Conservation (phyloP, 2,113 vertebrate genomes). For the Pipra filicauda region DNA sequence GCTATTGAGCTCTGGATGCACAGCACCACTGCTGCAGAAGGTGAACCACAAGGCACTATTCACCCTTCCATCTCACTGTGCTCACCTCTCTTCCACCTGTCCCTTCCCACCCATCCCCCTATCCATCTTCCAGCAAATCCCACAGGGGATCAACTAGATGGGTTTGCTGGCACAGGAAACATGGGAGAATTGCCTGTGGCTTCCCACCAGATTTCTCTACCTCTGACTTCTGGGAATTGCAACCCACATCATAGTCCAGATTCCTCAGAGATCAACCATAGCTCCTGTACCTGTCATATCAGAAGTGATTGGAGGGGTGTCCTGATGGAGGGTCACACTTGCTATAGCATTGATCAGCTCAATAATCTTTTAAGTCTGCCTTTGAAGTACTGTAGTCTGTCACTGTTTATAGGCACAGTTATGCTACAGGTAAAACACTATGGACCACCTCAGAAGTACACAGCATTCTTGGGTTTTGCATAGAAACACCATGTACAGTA, state of each 20-base stretch:
- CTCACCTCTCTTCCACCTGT: not conserved
- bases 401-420: not conserved
- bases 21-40: not conserved
- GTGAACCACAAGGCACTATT: accelerated
- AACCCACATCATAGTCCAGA: not conserved
- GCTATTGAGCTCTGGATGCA: not conserved
- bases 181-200: not conserved
- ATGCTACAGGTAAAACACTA: not conserved
- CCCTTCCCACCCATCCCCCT: accelerated
- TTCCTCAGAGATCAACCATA: not conserved
- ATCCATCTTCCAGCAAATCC: not conserved
- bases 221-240: not conserved
- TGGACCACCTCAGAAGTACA: not conserved
- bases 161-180: not conserved
- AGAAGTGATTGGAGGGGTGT: not conserved
- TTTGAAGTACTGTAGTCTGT: not conserved
- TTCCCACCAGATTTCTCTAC: not conserved
- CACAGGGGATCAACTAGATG: accelerated
- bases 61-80: not conserved
- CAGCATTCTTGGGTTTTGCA: not conserved
- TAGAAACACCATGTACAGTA: not conserved
- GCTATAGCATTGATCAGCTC: accelerated
- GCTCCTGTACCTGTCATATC: not conserved
- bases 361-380: not conserved
- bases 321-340: not conserved